Conservation (phyloP, 1,140 invertebrate genomes). For the Trachymyrmex septentrionalis region DNA sequence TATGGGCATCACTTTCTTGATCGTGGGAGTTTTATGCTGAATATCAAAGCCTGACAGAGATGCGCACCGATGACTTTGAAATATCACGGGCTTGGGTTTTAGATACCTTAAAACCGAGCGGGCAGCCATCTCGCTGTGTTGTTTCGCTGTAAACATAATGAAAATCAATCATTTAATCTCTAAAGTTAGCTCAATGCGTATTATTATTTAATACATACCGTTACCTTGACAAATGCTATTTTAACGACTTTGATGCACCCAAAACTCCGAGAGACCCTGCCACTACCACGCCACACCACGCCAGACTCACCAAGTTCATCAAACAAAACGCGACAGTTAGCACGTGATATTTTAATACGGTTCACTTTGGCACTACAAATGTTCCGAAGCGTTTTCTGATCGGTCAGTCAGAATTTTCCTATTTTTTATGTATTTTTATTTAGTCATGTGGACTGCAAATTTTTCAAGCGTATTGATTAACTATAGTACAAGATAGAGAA, state of each 20-base stretch:
- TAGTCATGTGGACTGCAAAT: neutral
- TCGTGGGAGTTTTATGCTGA: conserved; percentile 90
- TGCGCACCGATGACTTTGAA: conserved; percentile 80
- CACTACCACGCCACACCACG: neutral
- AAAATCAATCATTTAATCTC: neutral
- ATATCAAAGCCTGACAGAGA: conserved; percentile 89
- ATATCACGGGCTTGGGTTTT: conserved; percentile 79
- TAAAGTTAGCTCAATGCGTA: neutral
- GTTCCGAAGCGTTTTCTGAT: too few species aligned
- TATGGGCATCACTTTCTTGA: conserved; percentile 88
- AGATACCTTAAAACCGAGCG: conserved; percentile 79
- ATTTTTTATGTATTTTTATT: too few species aligned
- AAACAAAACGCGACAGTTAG: too few species aligned
- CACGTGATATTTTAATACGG: too few species aligned
- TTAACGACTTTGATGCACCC: neutral
- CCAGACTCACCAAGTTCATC: too few species aligned
- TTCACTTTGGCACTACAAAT: too few species aligned
- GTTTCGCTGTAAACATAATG: conserved; percentile 52
- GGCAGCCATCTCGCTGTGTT: conserved; percentile 78
- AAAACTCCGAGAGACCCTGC: neutral
- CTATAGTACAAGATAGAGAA: neutral
- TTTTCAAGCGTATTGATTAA: neutral
- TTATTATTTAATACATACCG: neutral
- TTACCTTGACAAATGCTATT: neutral
- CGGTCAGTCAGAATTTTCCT: too few species aligned